Conservation (phyloP, 2,113 vertebrate genomes). For the Microtus richardsoni region DNA sequence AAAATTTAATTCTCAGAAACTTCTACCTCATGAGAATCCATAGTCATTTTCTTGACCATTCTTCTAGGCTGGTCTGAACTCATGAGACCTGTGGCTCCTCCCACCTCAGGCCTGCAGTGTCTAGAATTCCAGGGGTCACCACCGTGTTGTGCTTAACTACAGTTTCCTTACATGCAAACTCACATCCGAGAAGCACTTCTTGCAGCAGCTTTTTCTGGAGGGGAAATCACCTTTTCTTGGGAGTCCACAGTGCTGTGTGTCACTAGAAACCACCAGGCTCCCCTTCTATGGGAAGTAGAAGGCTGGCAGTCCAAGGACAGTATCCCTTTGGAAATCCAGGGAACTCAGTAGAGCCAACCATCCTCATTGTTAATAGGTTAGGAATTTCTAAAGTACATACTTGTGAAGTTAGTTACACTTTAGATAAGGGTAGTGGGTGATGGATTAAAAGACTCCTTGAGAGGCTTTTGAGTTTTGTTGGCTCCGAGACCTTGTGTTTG, state of each 20-base stretch:
- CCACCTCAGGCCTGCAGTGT: background rate
- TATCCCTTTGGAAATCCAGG: background rate
- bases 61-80: background rate
- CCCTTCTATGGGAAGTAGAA: background rate
- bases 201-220: background rate
- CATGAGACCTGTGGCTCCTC: background rate
- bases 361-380: background rate
- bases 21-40: background rate
- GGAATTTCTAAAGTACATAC: background rate
- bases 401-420: background rate
- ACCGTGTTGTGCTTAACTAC: background rate
- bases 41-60: background rate
- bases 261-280: background rate
- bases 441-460: background rate
- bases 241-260: background rate
- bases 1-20: slow-evolving; percentile 9
- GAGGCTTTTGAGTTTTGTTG: slow-evolving; percentile 3
- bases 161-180: background rate
- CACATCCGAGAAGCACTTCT: background rate
- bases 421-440: background rate
- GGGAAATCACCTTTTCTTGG: background rate
- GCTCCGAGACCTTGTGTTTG: background rate
- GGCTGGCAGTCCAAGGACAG: too few species aligned
- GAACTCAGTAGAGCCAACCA: background rate
- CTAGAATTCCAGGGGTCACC: background rate